Conservation (phyloP, 2,888 invertebrate species). For the Patella ulyssiponensis region DNA sequence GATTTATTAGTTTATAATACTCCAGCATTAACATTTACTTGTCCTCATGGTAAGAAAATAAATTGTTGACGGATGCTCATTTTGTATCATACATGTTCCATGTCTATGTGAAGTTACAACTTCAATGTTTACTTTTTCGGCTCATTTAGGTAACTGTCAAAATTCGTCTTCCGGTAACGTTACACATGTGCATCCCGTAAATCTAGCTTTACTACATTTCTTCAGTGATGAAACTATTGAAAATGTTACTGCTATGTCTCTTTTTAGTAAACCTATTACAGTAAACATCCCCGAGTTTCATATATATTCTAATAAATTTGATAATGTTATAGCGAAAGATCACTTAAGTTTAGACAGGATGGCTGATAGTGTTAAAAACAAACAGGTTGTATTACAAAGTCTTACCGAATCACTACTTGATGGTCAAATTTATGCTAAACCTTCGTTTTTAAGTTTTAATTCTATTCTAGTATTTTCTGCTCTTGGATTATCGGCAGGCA, state of each 20-base stretch:
- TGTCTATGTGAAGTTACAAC: not conserved
- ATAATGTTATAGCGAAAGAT: not conserved
- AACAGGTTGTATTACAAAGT: not conserved
- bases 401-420: not conserved
- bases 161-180: not conserved
- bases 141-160: conserved; percentile 1
- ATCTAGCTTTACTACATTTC: not conserved
- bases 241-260: not conserved
- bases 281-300: not conserved
- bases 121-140: not conserved
- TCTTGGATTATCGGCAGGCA: not conserved
- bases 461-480: not conserved
- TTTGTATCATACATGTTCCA: not conserved
- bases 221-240: not conserved
- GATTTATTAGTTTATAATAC: conserved; percentile 1
- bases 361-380: not conserved
- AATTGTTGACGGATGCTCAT: not conserved
- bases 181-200: not conserved
- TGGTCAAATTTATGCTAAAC: not conserved
- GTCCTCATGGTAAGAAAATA: not conserved
- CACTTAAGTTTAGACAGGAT: not conserved
- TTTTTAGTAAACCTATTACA: not conserved
- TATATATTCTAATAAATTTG: not conserved
- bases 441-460: not conserved
- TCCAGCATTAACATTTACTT: not conserved